Base-by-base conservation (phyloP, 2,113 vertebrate species). In the Plestiodon gilberti region DNA sequence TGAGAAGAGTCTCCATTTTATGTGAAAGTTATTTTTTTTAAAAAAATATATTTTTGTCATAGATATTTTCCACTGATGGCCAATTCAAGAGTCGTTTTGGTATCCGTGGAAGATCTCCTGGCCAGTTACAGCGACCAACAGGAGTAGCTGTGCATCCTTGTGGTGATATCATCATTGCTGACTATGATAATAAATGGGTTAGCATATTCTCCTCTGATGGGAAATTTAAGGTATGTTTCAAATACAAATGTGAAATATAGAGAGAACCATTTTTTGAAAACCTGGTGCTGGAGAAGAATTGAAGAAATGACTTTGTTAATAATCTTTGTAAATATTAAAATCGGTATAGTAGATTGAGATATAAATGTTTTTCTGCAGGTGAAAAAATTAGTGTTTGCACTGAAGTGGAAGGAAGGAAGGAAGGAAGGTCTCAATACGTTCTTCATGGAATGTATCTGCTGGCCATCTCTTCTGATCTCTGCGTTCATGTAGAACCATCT, bases 181-280 rank as follows among this genome's bases (percentile, higher is more conserved):
- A 99, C 94, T 99, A 99, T 10, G 99, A 99, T 94, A 99, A 99
- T 93, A 99, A 99, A 89, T 99, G 98, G 99, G 98, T 99, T 95
- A 99, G 98, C 98, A 98, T 99, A 94, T 99, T 99, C 93, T 99
- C 98, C 64, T 96, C 96, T 2, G 98, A 99, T 76, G 99, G 99
- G 70, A 99, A 99, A 94, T 99, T 99, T 94, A 99, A 99, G 98
- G 99, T 99, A 94, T 22, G 89, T 61, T 7, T 85, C 85, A 40
- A 23, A 62, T 15, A 25, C 78, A 71, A 25, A 84, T 6, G 28
- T 3, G 61, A 81, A 90, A 84, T 59, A 3, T n/a, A n/a, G n/a
- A n/a, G n/a, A 40, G 6, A 85, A 64, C 76, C 81, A 85, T 38
- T n/a, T 74, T 55, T 88, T 69, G 74, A 87, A 35, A 82, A 85